Evolutionary conservation across 2,113 vertebrate species (phyloP).

Genomic region (Thryonomys swinderianus): DNA sequence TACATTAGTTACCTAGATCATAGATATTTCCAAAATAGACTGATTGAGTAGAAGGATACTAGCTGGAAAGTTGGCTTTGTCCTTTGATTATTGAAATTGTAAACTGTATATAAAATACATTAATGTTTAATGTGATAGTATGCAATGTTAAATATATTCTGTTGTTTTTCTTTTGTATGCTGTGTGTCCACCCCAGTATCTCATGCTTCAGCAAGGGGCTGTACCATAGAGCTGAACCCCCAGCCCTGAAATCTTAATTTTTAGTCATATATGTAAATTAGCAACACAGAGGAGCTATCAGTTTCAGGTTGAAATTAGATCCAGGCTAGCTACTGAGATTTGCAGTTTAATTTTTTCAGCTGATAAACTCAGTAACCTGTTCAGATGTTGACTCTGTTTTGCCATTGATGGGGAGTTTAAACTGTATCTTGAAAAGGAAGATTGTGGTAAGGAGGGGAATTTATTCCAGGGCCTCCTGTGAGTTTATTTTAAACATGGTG

Average conservation of each 20-base stretch:
- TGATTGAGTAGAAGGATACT: background rate
- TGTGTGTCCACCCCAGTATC: background rate
- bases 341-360: background rate
- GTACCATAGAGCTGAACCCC: background rate
- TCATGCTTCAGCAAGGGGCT: background rate
- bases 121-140: background rate
- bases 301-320: background rate
- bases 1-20: background rate
- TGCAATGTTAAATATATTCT: background rate
- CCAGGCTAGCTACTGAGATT: background rate
- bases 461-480: conserved; percentile 7
- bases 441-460: background rate
- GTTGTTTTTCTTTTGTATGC: background rate
- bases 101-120: background rate
- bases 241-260: background rate
- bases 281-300: background rate
- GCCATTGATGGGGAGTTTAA: background rate
- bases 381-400: background rate
- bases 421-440: background rate
- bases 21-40: background rate
- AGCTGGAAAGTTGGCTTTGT: background rate
- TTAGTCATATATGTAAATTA: background rate
- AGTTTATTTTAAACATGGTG: conserved; percentile 21
- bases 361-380: background rate
- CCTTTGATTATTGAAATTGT: background rate